Conservation (phyloP, 2,888 invertebrate species). For the Clepsis dumicolana region DNA sequence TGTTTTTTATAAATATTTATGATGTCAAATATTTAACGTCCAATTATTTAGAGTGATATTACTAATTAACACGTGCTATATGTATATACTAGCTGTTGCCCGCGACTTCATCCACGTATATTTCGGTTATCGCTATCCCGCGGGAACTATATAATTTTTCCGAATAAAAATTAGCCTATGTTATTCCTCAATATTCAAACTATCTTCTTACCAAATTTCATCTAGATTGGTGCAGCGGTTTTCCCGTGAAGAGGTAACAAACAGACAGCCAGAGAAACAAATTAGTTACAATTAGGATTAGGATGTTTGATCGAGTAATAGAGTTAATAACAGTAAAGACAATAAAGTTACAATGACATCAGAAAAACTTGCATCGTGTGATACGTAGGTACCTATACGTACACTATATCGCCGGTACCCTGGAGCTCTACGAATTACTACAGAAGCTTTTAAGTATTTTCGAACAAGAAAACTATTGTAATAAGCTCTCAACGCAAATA, state of each 20-base stretch:
- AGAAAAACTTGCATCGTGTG: not conserved
- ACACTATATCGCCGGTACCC: not conserved
- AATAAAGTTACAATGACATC: constrained; percentile 9
- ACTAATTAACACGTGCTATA: constrained; percentile 18
- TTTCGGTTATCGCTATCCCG: no score
- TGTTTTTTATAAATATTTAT: constrained; percentile 32
- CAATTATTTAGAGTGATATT: constrained; percentile 19
- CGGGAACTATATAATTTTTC: no score
- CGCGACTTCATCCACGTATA: no score
- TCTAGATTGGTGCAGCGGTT: no score
- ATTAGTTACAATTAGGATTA: no score
- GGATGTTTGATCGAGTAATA: constrained; percentile 18
- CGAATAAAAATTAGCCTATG: no score
- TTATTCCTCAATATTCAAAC: no score
- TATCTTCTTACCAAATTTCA: no score
- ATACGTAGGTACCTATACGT: not conserved
- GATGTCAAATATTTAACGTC: constrained; percentile 30
- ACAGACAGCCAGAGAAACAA: no score
- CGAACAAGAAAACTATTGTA: not conserved
- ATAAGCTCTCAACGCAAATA: not conserved
- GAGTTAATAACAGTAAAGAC: constrained; percentile 13
- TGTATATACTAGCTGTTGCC: no score
- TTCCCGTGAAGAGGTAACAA: no score
- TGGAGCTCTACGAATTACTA: not conserved
- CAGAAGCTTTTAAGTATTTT: not conserved